Percentiles rank a stretch among this genome's conserved stretches.
Conservation (phyloP, 2,888 invertebrate species). For the Orchesellides sinensis region DNA sequence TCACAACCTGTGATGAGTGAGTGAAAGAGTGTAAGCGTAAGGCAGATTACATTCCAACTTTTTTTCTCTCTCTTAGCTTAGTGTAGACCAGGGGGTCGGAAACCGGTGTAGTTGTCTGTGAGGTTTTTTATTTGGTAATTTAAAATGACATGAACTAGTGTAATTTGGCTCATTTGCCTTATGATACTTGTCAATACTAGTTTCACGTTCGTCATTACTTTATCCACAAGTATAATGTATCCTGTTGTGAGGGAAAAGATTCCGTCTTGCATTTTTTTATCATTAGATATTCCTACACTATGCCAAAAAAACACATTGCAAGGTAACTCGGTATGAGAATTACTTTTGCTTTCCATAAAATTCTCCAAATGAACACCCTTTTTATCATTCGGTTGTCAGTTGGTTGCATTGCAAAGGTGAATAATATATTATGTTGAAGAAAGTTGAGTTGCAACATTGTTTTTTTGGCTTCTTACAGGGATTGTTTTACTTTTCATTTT, state of each 20-base stretch:
- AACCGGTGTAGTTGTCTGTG: constrained; percentile 65
- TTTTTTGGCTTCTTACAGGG: too few species aligned
- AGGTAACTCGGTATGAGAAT: too few species aligned
- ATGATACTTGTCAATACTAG: constrained; percentile 65
- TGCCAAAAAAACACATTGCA: too few species aligned
- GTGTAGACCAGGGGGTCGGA: constrained; percentile 62
- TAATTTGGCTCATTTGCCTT: constrained; percentile 67
- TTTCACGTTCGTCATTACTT: constrained; percentile 58
- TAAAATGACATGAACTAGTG: constrained; percentile 68
- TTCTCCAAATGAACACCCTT: too few species aligned
- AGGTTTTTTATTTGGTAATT: constrained; percentile 64
- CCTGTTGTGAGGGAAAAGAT: constrained; percentile 49
- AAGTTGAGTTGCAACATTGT: too few species aligned
- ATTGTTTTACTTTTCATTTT: too few species aligned
- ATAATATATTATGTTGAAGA: too few species aligned
- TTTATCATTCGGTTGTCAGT: too few species aligned
- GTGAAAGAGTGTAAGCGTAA: neutral
- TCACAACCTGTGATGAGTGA: neutral
- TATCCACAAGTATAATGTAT: constrained; percentile 44
- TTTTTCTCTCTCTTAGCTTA: neutral
- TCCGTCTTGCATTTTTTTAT: constrained; percentile 15
- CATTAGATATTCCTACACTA: too few species aligned
- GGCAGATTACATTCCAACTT: neutral
- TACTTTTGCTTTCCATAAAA: too few species aligned
- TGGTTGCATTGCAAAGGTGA: too few species aligned